Evolutionary conservation across 2,113 vertebrate species (phyloP).

Genomic region (Terrapene triunguis): DNA sequence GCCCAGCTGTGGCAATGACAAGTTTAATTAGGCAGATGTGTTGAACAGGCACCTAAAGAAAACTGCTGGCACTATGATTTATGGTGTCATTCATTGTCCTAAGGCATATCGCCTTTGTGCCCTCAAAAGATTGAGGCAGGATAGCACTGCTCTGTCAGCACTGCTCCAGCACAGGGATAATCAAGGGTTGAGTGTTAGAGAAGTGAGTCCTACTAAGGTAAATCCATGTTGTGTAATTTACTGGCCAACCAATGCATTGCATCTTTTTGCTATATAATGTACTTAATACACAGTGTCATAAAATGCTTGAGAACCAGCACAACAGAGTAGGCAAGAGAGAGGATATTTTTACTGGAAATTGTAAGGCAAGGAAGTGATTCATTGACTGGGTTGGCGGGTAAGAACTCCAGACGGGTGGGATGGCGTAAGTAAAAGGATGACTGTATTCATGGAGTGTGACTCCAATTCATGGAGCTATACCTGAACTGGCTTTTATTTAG

Average conservation of each 20-base stretch:
- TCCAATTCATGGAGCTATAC: no score
- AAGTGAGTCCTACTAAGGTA: background rate
- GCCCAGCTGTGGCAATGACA: background rate
- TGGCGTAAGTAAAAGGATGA: background rate
- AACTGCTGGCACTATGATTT: background rate
- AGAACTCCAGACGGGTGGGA: background rate
- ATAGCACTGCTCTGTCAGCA: background rate
- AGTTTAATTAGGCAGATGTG: background rate
- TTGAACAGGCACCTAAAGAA: background rate
- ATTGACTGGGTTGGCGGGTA: background rate
- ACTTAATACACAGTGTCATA: background rate
- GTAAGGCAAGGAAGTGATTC: background rate
- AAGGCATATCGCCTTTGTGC: background rate
- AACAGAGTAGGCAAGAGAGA: background rate
- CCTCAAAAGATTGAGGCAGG: background rate
- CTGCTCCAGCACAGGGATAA: background rate
- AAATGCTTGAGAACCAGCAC: background rate
- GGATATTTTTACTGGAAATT: background rate
- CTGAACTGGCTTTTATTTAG: no score
- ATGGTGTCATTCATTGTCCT: background rate
- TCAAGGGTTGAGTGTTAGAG: background rate
- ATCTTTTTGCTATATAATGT: background rate
- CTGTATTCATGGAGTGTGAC: no score
- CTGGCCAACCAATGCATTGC: background rate
- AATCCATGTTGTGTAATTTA: background rate